Percentiles rank a stretch among this genome's conserved stretches.
These are phyloP conservation scores for Trichopria drosophilae DNA, from an alignment of 2,888 invertebrate genomes.

Conservation along the genomic window DNA sequence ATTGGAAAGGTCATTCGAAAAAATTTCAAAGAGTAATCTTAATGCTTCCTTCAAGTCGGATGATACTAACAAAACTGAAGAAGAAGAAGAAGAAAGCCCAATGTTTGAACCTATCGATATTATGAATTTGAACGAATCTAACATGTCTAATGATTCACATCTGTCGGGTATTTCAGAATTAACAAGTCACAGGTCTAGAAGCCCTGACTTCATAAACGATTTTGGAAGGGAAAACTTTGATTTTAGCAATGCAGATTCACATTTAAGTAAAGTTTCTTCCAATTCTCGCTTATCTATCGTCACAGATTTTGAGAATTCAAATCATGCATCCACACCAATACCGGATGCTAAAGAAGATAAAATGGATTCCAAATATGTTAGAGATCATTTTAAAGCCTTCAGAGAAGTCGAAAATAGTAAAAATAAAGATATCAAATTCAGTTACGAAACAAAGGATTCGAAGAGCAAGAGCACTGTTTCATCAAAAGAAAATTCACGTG, in stretches of 20 bases:
- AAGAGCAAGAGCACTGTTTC: slow-evolving; percentile 43
- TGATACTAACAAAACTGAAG: slow-evolving; percentile 56
- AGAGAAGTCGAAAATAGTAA: slow-evolving; percentile 45
- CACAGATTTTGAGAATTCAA: slow-evolving; percentile 60
- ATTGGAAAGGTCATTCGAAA: slow-evolving; percentile 17
- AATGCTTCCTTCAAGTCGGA: slow-evolving; percentile 56
- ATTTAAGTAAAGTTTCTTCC: slow-evolving; percentile 67
- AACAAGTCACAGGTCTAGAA: slow-evolving; percentile 61
- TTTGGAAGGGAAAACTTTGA: slow-evolving; percentile 54
- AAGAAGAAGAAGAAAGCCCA: slow-evolving; percentile 69
- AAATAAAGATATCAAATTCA: slow-evolving; percentile 40
- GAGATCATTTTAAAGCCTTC: slow-evolving; percentile 50
- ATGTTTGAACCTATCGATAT: slow-evolving; percentile 68
- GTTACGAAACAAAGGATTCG: slow-evolving; percentile 45
- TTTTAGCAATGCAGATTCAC: slow-evolving; percentile 64
- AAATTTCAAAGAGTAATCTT: slow-evolving; percentile 15
- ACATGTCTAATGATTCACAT: slow-evolving; percentile 64
- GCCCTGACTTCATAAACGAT: slow-evolving; percentile 53
- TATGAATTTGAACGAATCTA: slow-evolving; percentile 58
- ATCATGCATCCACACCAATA: slow-evolving; percentile 52
- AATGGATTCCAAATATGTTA: slow-evolving; percentile 42
- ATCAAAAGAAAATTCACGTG: slow-evolving; percentile 50
- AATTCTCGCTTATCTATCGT: slow-evolving; percentile 64
- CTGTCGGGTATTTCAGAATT: slow-evolving; percentile 64
- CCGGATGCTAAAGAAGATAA: slow-evolving; percentile 48